Base-by-base conservation (phyloP, 2,888 invertebrate species). In the Halocaridina rubra region DNA sequence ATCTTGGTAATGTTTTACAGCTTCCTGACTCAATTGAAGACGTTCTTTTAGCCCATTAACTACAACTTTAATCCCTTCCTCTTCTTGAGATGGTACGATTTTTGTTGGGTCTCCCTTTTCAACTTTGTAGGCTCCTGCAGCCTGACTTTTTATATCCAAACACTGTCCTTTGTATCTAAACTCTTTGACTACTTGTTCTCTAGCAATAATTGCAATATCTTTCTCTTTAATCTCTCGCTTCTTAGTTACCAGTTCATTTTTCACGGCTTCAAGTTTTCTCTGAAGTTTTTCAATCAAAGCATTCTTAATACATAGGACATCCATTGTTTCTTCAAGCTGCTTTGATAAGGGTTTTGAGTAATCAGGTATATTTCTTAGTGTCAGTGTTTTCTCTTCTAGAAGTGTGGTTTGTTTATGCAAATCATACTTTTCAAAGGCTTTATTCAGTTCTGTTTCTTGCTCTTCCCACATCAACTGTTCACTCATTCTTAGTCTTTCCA, bases 41-140 rank as follows among this genome's bases (percentile, higher is more conserved):
- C 86, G 67, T 27, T 86, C 86, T 57, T 80, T 86, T 19, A 86
- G 33, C 16, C 82, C 82, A 16, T 80, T 71, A n/a, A 86, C 22
- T 8, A 86, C 74, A 29, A 84, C 61, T 19, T 67, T 75, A 13
- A 86, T 59, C 22, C 80, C 67, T 61, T 84, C 82, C 4, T 84
- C 78, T 30, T 84, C 82, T 33, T 61, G 57, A 7, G 13, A 13
- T 10, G 30, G 2, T 19, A 69, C 32, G 2, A 7, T 16, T 13
- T 22, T 24, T 13, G 69, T 3, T n/a, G 19, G 32, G n/a, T n/a
- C 59, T 29, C 29, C 24, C 64, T 30, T 16, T 5, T 59, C 76
- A 72, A 33, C 67, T 72, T 69, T 13, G 7, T 16, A 32, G 19
- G 27, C 74, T 53, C 76, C 69, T 27, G 53, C 22, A 13, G 22